Base-by-base conservation (phyloP, 2,113 vertebrate species). In the Pelecanoides urinatrix region DNA sequence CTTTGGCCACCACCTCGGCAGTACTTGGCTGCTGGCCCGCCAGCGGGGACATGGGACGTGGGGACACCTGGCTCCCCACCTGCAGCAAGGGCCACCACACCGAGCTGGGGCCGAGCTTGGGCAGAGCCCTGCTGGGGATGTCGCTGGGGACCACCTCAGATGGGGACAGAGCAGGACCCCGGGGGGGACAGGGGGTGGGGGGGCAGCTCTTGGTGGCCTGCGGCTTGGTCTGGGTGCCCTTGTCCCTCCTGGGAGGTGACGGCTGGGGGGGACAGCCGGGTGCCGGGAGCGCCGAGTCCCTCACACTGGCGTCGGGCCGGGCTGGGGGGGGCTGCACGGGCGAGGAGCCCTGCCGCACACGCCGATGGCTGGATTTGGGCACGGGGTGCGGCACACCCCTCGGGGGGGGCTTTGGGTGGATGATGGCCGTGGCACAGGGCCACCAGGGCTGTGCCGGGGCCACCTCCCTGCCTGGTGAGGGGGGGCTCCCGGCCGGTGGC, bases 271-370 rank as follows among this genome's bases (percentile, higher is more conserved):
- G 5, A 62, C 25, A 47, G n/a, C 1, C 1, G 2, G 50, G 12
- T 17, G 63, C 40, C 11, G 23, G 23, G 4, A 27, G 19, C 0
- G 5, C n/a, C 1, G 19, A 88, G 78, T 9, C n/a, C 18, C 42
- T 79, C 13, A 5, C 8, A 1, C 0, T 0, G 0, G 44, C 1
- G 0, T 16, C 8, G 6, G 38, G 44, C 11, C 7, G 21, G 38
- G n/a, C 14, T 17, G 34, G 16, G 16, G 38, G 32, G 16, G 11
- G 7, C 26, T 16, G n/a, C 0, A 0, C 9, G 13, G 55, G 11
- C 3, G 5, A 73, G 40, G 29, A 55, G 13, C 40, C 49, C 44
- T 25, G 26, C 26, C 13, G 3, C 26, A 29, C 17, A 6, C 19
- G 13, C 11, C 2, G 4, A 29, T 25, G 9, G 30, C 47, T 6